Conservation (phyloP, 2,888 invertebrate genomes). For the Azorinus chamasolen region DNA sequence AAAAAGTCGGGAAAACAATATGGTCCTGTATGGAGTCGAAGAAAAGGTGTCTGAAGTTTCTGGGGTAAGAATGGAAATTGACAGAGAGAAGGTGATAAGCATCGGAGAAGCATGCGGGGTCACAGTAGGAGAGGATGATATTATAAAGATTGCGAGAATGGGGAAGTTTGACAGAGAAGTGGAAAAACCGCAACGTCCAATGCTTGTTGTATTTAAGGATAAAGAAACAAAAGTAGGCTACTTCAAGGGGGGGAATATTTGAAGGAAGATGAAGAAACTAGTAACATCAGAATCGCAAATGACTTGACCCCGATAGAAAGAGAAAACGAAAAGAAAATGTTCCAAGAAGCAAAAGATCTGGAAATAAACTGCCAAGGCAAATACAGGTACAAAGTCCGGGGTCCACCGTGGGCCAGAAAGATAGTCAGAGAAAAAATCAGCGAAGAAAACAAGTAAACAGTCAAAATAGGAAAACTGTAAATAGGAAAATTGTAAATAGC, state of each 20-base stretch:
- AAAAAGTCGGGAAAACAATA: neutral
- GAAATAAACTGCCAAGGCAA: neutral
- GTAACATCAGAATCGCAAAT: neutral
- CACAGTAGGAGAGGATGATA: neutral
- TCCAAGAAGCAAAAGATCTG: neutral
- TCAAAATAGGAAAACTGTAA: neutral
- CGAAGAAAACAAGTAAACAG: neutral
- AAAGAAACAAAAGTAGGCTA: neutral
- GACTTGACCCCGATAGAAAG: neutral
- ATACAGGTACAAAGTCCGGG: neutral
- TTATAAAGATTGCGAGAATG: neutral
- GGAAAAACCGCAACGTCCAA: neutral
- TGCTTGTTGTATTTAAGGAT: neutral
- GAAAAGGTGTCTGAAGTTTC: neutral
- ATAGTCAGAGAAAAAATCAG: neutral
- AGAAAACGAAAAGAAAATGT: neutral
- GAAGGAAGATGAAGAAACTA: neutral
- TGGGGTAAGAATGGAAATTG: neutral
- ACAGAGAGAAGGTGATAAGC: neutral
- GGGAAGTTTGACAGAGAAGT: too few species aligned
- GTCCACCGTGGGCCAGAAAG: neutral
- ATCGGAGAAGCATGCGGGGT: neutral
- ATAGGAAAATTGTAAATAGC: neutral
- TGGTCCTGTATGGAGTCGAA: neutral
- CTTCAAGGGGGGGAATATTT: neutral